Percentiles rank a stretch among this genome's conserved stretches.
Conservation (phyloP, 1,140 invertebrate species). For the Apocrypta bakeri region DNA sequence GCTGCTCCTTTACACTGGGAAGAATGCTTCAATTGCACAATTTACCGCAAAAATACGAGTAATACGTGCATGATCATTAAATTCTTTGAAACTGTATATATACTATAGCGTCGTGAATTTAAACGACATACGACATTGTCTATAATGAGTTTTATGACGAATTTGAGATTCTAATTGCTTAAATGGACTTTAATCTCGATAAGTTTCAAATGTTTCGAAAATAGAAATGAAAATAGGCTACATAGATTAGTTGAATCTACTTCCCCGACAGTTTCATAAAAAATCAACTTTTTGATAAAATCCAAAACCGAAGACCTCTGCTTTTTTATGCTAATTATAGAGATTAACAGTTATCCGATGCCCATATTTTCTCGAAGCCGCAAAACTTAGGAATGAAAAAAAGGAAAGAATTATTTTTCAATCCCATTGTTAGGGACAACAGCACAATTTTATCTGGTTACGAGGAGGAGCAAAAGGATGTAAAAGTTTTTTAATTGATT, state of each 20-base stretch:
- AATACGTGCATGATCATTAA: not conserved
- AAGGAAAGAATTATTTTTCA: not conserved
- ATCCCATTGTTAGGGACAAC: not conserved
- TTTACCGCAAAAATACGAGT: not conserved
- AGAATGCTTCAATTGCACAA: not conserved
- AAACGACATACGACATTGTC: not conserved
- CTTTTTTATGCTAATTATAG: not conserved
- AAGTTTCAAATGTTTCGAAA: too few species aligned
- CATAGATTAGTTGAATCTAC: too few species aligned
- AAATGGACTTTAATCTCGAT: too few species aligned
- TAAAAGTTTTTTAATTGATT: conserved; percentile 30
- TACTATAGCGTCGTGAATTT: too few species aligned
- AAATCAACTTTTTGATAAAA: not conserved
- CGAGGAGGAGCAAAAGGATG: not conserved
- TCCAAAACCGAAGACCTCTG: not conserved
- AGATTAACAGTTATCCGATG: not conserved
- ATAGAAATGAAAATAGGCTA: not conserved
- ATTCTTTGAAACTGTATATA: not conserved
- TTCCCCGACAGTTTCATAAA: not conserved
- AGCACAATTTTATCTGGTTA: not conserved
- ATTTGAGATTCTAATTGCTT: too few species aligned
- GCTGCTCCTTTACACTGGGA: not conserved
- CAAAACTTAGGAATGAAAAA: not conserved
- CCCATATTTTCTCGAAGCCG: not conserved
- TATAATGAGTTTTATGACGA: not conserved